Conservation (phyloP, 2,797 vertebrate species). For the Pseudopleuronectes americanus region DNA sequence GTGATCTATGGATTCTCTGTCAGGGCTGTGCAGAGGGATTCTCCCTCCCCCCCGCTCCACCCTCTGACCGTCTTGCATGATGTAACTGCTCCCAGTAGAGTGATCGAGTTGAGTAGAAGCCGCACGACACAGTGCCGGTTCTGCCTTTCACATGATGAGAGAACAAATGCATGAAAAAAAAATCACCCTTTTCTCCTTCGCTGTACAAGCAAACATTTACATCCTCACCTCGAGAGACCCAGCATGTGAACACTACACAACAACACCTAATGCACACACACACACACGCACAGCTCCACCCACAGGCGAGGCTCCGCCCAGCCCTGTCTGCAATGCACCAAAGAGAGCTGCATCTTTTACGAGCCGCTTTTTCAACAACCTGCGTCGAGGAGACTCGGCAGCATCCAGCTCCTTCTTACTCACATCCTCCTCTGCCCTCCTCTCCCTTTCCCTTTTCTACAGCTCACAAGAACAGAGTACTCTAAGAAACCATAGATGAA, state of each 20-base stretch:
- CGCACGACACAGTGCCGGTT: background rate
- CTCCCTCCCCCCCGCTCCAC: slow-evolving; percentile 34
- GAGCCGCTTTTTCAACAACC: slow-evolving; percentile 41
- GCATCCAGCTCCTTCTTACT: slow-evolving; percentile 49
- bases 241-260: slow-evolving; percentile 46
- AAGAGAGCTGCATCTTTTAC: slow-evolving; percentile 74
- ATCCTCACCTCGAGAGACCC: slow-evolving; percentile 19
- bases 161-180: slow-evolving; percentile 4
- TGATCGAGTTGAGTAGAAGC: slow-evolving; percentile 32
- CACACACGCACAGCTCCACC: slow-evolving; percentile 47
- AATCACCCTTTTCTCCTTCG: slow-evolving; percentile 5
- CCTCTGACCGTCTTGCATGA: slow-evolving; percentile 50
- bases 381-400: slow-evolving; percentile 38
- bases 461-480: background rate
- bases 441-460: slow-evolving; percentile 1
- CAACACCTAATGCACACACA: slow-evolving; percentile 40
- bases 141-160: slow-evolving; percentile 3
- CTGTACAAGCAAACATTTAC: slow-evolving; percentile 38
- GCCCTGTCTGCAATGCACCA: slow-evolving; percentile 81
- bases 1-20: slow-evolving; percentile 66
- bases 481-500: slow-evolving; percentile 15
- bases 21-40: slow-evolving; percentile 59
- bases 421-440: slow-evolving; percentile 3
- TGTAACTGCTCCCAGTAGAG: slow-evolving; percentile 50
- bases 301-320: slow-evolving; percentile 63